Base-by-base conservation (phyloP, 2,113 vertebrate species). In the Chlorocebus sabaeus region DNA sequence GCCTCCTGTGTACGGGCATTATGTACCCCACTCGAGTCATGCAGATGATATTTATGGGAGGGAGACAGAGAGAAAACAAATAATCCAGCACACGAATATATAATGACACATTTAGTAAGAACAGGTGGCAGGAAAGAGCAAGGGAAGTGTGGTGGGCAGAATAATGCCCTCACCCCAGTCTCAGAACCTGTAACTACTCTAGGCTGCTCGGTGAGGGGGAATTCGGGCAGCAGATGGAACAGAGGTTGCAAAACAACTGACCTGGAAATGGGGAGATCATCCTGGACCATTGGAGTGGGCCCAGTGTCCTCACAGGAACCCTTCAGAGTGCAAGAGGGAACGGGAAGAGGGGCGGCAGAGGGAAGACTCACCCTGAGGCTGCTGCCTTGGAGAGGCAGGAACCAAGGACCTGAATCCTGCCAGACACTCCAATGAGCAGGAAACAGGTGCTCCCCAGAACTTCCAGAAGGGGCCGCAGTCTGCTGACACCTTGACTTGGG, bases 241-340 rank as follows among this genome's bases (percentile, higher is more conserved):
- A 55, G 35, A 22, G 70, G 70, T 38, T 76, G 75, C 16, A 3
- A 7, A 48, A 18, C 75, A 30, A 50, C 30, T 16, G 68, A 13
- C 38, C 67, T 16, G 4, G 25, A 70, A n/a, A 55, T 0, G 23
- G 68, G 45, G 48, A 23, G 27, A 22, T 30, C 3, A 4, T 40
- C 27, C 61, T 0, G 35, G 27, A 14, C 52, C 22, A 17, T 13
- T 22, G 3, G 1, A 5, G 10, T 3, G 30, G 20, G 85, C 14
- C 61, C 32, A 5, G 2, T 6, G 35, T 75, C 32, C 17, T 12
- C 35, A 22, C 32, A 22, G 48, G 76, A 35, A 57, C 5, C 64
- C 45, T 52, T 22, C 11, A 40, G n/a, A 48, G 80, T 12, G 8
- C 45, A 67, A n/a, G 67, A 61, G 72, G 8, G 10, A 75, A 18